A percentile compares a stretch with the other conserved stretches of the same genome.
These are phyloP conservation scores for Psittacus erithacus DNA, from an alignment of 2,113 vertebrate species.

Conservation along the genomic window DNA sequence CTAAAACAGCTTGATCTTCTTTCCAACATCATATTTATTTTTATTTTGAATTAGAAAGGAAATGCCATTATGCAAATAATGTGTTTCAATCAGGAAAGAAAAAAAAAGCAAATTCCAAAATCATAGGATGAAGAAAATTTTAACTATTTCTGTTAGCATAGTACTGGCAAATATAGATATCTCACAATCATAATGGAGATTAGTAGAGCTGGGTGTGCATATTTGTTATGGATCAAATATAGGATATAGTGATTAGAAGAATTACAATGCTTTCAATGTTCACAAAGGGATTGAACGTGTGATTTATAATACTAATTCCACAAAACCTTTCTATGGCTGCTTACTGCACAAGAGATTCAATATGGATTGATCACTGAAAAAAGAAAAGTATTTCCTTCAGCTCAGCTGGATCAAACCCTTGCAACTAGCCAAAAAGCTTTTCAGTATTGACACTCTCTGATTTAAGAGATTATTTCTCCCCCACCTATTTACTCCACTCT, in stretches of 20 bases:
- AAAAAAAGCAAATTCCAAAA: background rate
- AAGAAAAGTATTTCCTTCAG: background rate
- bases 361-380: constrained; percentile 20
- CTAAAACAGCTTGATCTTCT: background rate
- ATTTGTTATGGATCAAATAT: constrained; percentile 27
- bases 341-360: constrained; percentile 27
- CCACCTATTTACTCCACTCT: background rate
- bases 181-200: background rate
- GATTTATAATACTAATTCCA: constrained; percentile 35
- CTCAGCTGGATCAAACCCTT: background rate
- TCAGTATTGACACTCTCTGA: background rate
- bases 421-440: background rate
- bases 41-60: constrained; percentile 12
- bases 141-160: constrained; percentile 41
- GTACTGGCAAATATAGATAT: background rate
- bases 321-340: constrained; percentile 46
- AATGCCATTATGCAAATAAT: constrained; percentile 33
- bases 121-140: constrained; percentile 18
- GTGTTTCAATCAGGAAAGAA: background rate
- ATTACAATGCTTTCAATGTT: constrained; percentile 16
- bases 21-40: constrained; percentile 7
- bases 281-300: background rate
- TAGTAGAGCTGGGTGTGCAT: background rate
- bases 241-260: constrained; percentile 46
- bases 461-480: background rate